Conservation (phyloP, 1,140 invertebrate genomes). For the Solenopsis invicta region DNA sequence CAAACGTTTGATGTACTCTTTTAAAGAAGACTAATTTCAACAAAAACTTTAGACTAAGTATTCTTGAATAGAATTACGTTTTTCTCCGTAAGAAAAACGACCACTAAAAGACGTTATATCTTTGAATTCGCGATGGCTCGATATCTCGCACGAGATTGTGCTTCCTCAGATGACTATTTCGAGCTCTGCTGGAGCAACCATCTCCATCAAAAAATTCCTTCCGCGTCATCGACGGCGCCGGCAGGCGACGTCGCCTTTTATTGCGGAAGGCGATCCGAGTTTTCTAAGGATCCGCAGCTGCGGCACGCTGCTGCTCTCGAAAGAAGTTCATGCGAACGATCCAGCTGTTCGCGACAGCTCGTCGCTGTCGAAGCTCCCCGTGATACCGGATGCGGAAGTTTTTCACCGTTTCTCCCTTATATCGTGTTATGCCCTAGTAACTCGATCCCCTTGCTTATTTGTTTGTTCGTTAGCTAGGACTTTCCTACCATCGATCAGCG, state of each 20-base stretch:
- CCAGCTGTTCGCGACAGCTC: slow-evolving; percentile 51
- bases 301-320: slow-evolving; percentile 30
- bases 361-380: slow-evolving; percentile 55
- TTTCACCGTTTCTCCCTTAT: slow-evolving; percentile 66
- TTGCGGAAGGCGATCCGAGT: slow-evolving; percentile 53
- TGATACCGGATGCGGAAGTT: slow-evolving; percentile 69
- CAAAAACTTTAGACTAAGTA: neutral
- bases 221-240: slow-evolving; percentile 57
- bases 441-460: slow-evolving; percentile 47
- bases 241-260: slow-evolving; percentile 62
- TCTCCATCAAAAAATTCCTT: slow-evolving; percentile 54
- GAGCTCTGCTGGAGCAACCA: slow-evolving; percentile 38
- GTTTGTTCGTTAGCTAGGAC: slow-evolving; percentile 45
- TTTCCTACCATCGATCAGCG: slow-evolving; percentile 51
- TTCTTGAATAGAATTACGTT: neutral
- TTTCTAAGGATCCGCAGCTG: slow-evolving; percentile 57
- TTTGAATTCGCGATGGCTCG: neutral
- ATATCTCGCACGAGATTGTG: slow-evolving; percentile 25
- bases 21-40: neutral
- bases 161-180: slow-evolving; percentile 44
- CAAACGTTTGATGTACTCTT: neutral
- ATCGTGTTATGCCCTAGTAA: slow-evolving; percentile 68
- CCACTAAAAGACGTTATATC: neutral
- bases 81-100: neutral
- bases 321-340: slow-evolving; percentile 51